A percentile compares a stretch with the other conserved stretches of the same genome.
Evolutionary conservation across 2,888 invertebrate genomes (phyloP).

Genomic region (Dastarcus helophoroides): DNA sequence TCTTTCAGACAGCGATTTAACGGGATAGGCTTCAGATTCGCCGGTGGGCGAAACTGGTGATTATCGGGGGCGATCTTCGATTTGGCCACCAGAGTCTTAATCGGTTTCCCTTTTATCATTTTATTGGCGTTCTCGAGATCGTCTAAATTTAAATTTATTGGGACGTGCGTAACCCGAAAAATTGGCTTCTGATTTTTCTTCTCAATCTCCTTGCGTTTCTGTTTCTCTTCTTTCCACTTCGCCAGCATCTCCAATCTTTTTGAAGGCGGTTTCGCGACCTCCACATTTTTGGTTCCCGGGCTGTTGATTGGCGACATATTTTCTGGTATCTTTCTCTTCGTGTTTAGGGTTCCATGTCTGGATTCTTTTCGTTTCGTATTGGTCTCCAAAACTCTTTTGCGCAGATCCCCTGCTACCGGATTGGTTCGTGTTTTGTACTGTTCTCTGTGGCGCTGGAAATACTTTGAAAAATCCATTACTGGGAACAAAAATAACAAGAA

Average conservation of each 20-base stretch:
- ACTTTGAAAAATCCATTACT: no score
- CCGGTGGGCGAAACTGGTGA: neutral
- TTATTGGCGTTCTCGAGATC: constrained; percentile 22
- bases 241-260: constrained; percentile 22
- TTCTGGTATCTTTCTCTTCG: neutral
- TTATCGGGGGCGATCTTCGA: constrained; percentile 1
- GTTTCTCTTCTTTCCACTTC: constrained; percentile 27
- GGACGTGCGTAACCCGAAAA: constrained; percentile 26
- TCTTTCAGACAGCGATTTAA: no score
- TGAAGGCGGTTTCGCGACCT: neutral
- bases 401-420: no score
- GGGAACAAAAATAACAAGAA: no score
- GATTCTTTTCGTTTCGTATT: neutral
- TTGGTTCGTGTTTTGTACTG: no score
- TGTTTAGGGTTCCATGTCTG: neutral
- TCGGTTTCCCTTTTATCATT: constrained; percentile 20
- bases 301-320: neutral
- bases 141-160: constrained; percentile 6
- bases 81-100: neutral
- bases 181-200: constrained; percentile 24
- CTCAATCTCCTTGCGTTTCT: constrained; percentile 16
- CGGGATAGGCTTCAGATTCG: neutral
- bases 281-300: neutral
- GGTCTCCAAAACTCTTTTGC: no score
- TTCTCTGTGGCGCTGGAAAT: no score